A percentile compares a stretch with the other conserved stretches of the same genome.
phyloP scores from a whole-genome alignment of 2,797 vertebrate genomes.

The Poecilia velifera region DNA sequence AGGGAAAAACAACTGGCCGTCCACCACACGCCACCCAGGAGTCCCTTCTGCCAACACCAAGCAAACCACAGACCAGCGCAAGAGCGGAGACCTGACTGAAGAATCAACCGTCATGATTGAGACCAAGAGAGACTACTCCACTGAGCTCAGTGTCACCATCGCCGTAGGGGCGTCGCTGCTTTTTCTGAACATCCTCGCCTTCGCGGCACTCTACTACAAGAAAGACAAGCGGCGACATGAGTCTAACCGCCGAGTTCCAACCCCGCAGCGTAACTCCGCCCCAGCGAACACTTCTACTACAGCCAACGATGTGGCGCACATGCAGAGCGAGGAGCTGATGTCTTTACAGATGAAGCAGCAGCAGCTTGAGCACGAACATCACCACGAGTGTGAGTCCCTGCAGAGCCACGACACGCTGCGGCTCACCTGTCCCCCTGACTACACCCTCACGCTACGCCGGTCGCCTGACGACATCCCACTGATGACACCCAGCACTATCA shows the following conservation, averaged over 20 bases:
- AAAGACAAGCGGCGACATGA: slow-evolving; percentile 94
- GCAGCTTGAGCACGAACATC: slow-evolving; percentile 82
- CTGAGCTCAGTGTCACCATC: slow-evolving; percentile 93
- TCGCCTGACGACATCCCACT: slow-evolving; percentile 94
- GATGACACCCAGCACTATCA: slow-evolving; percentile 96
- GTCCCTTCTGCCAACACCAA: slow-evolving; percentile 90
- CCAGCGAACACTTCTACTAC: slow-evolving; percentile 54
- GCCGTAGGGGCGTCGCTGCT: slow-evolving; percentile 92
- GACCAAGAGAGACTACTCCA: slow-evolving; percentile 93
- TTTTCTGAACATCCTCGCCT: slow-evolving; percentile 95
- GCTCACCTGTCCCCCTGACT: slow-evolving; percentile 93
- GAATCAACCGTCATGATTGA: slow-evolving; percentile 91
- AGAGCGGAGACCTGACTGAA: slow-evolving; percentile 79
- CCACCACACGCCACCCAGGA: slow-evolving; percentile 94
- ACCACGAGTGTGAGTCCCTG: slow-evolving; percentile 88
- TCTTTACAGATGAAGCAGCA: slow-evolving; percentile 96
- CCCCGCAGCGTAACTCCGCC: slow-evolving; percentile 83
- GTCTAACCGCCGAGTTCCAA: slow-evolving; percentile 87
- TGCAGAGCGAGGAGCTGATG: slow-evolving; percentile 92
- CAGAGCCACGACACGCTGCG: slow-evolving; percentile 89
- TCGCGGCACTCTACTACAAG: slow-evolving; percentile 95
- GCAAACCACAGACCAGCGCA: slow-evolving; percentile 88
- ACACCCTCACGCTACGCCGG: slow-evolving; percentile 91
- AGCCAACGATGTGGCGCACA: slow-evolving; percentile 88
- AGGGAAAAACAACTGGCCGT: slow-evolving; percentile 89